Evolutionary conservation across 2,888 invertebrate species (phyloP), one percentile per base, ranked within the genome.

Genomic region (Drosophila anomalata): DNA sequence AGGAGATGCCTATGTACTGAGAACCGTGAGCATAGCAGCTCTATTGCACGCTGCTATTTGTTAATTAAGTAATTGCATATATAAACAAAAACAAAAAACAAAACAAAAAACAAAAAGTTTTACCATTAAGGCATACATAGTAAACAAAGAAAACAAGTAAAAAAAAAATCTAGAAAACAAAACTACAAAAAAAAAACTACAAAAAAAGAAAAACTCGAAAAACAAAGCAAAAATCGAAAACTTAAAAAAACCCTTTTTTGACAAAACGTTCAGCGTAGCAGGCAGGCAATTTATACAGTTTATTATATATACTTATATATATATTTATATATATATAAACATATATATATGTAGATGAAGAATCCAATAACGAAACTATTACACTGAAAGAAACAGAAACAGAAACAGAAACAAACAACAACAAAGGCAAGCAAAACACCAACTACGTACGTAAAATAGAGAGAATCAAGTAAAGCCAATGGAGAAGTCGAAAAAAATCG

Each of bases 281-380:
- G 66, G 65, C 80, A 82, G 67, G 70, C 79, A 86, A 76, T 86
- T 83, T 86, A 86, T 83, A 83, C 87, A 78, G 70, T 81, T 86
- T 80, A 83, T 83, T 80, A 86, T 86, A 83, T 81, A 73, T 20
- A 20, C 7, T 9, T 42, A 22, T 44, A 44, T 22, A 12, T 22
- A 22, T 44, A 44, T 44, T 22, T 22, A 44, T 11, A 22, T 42
- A 1, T 17, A 20, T 29, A 29, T 44, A 55, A 47, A 54, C 26
- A 65, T 54, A 17, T 17, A 31, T 55, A 46, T 33, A 55, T 54
- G 3, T 17, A 54, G 29, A 46, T 14, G 52, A 46, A 44, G 65
- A 20, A 51, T 6, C 36, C 36, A 52, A 20, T 9, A 20, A 29
- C 7, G 20, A n/a, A 2, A 51, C 2, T 12, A 31, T 20, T 36